Evolutionary conservation across 2,888 invertebrate genomes (phyloP).

Genomic region (Hypomecis punctinalis): DNA sequence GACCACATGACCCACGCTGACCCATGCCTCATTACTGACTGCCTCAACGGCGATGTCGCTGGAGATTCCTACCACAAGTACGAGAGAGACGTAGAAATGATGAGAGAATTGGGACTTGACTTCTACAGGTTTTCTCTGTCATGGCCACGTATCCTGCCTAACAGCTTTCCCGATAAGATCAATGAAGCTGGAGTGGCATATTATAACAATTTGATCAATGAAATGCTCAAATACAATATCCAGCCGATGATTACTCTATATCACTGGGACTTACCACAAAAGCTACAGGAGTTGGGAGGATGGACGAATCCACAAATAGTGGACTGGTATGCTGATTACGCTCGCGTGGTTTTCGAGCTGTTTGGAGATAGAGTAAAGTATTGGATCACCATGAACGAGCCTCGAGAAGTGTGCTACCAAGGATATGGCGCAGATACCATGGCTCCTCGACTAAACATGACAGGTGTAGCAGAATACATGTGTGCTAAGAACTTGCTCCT

Average conservation of each 20-base stretch:
- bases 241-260: slow-evolving; percentile 81
- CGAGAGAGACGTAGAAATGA: slow-evolving; percentile 72
- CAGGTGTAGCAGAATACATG: slow-evolving; percentile 70
- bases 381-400: slow-evolving; percentile 84
- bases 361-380: slow-evolving; percentile 68
- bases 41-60: slow-evolving; percentile 82
- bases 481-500: slow-evolving; percentile 70
- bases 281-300: slow-evolving; percentile 78
- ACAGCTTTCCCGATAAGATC: slow-evolving; percentile 71
- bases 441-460: slow-evolving; percentile 54
- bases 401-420: slow-evolving; percentile 53
- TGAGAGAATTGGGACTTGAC: slow-evolving; percentile 64
- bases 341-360: slow-evolving; percentile 57
- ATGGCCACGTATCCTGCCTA: slow-evolving; percentile 86
- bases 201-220: slow-evolving; percentile 40
- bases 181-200: slow-evolving; percentile 68
- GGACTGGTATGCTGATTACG: slow-evolving; percentile 68
- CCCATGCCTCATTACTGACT: slow-evolving; percentile 74
- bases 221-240: slow-evolving; percentile 77
- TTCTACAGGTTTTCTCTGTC: slow-evolving; percentile 81
- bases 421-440: slow-evolving; percentile 66
- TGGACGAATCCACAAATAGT: slow-evolving; percentile 65
- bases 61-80: slow-evolving; percentile 84
- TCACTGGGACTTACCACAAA: slow-evolving; percentile 75
- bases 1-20: slow-evolving; percentile 77